Base-by-base conservation (phyloP, 2,797 vertebrate species). In the Thunnus albacares region DNA sequence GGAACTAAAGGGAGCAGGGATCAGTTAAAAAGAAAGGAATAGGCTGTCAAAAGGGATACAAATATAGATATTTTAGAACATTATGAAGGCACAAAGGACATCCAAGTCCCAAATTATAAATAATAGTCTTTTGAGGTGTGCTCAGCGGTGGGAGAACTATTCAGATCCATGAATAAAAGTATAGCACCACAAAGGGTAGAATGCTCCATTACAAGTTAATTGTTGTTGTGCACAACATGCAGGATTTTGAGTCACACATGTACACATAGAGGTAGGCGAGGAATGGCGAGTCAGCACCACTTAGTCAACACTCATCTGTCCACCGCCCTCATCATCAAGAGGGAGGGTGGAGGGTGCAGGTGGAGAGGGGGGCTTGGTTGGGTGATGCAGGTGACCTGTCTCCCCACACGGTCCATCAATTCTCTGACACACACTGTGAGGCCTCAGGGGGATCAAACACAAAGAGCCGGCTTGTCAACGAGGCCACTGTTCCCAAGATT, bases 241-340 rank as follows among this genome's bases (percentile, higher is more conserved):
- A 85, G 38, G 41, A 30, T 55, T 55, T 73, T 67, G 55, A 62
- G 69, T 56, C 69, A 56, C 55, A 57, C 56, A 68, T 52, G 60
- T 11, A 67, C 67, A 61, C 57, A 76, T 52, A 61, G 4, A 75
- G 45, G 75, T 49, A 56, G 80, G 81, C 22, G 38, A 84, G 61
- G 71, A 83, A 41, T 33, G 1, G n/a, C 67, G 15, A 81, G 84
- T 89, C 90, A 90, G 87, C 85, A 84, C 14, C 82, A 79, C 84
- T 85, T 77, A 80, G 87, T 90, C 84, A 87, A 63, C 79, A 45
- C 65, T 79, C 75, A 84, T 91, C 86, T 81, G 75, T 89, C 82
- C 77, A 60, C 56, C 73, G 33, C 72, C 81, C 77, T 75, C 81
- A 82, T 77, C 77, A 8, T 77, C 81, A 75, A 71, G 74, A 24